A percentile compares a stretch with the other conserved stretches of the same genome.
Evolutionary conservation across 2,888 invertebrate genomes (phyloP).

Genomic region (Caenorhabditis japonica): DNA sequence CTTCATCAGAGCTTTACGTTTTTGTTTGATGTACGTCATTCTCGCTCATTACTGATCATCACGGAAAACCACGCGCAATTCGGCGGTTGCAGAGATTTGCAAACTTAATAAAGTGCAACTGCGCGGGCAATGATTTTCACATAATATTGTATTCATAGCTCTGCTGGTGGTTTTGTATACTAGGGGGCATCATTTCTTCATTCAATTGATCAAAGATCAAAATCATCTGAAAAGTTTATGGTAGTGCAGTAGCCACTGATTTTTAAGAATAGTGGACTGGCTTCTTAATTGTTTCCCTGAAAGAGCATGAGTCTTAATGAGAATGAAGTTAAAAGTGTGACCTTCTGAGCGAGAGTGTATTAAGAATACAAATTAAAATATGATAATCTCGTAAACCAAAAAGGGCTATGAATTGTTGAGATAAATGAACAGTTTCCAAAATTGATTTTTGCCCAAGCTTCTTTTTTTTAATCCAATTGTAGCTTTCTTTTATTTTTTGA

Average conservation of each 20-base stretch:
- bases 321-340: neutral
- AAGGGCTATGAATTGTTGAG: too few relatives aligned
- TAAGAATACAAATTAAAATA: too few relatives aligned
- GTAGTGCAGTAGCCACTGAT: too few relatives aligned
- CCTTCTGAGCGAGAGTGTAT: too few relatives aligned
- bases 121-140: conserved; percentile 29
- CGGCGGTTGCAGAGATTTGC: conserved; percentile 7
- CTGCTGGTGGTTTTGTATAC: too few relatives aligned
- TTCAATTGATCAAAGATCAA: conserved; percentile 33
- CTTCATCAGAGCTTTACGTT: conserved; percentile 3
- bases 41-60: too few relatives aligned
- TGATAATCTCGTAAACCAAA: too few relatives aligned
- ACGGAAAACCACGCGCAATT: conserved; percentile 31
- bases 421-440: too few relatives aligned
- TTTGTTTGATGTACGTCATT: conserved; percentile 15
- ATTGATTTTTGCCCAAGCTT: too few relatives aligned
- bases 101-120: conserved; percentile 16
- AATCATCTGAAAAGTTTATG: conserved; percentile 8
- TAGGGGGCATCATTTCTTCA: conserved; percentile 8
- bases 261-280: neutral
- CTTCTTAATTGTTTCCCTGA: neutral
- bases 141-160: conserved; percentile 43
- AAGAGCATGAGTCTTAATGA: neutral
- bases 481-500: too few relatives aligned
- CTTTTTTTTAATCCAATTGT: too few relatives aligned